Evolutionary conservation across 2,113 vertebrate species (phyloP), one percentile per base, ranked within the genome.

Genomic region (Hippocampus zosterae): DNA sequence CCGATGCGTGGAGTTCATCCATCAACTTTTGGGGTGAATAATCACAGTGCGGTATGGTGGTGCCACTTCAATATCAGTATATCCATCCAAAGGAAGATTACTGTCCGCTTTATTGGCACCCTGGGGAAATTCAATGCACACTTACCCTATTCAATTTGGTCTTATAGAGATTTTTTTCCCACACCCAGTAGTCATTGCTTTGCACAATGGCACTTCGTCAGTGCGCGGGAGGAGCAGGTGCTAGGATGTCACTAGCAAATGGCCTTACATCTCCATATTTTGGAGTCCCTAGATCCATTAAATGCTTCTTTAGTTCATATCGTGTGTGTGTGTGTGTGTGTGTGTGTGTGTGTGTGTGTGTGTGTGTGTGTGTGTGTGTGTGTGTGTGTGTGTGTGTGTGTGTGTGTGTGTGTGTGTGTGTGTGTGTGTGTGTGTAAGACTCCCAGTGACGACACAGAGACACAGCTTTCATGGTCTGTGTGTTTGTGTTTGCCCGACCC

Each of bases 401-500:
- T 33, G 33, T 1, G 33, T 1, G 33, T 5, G 27, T 78, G 33
- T 33, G 33, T 1, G 33, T 1, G 33, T 5, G 27, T 78, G 33
- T 33, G 33, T 1, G 33, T 1, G 33, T 5, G 27, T 78, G 33
- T 33, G 33, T 1, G 33, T 2, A 5, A 33, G 71, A 67, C 44
- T 72, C 53, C 27, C 63, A 76, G 74, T 71, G 73, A 59, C 1
- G 42, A 74, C 65, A 66, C 42, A n/a, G 57, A 41, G 27, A 59
- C 66, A 27, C 19, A 44, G 25, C 48, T 69, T 27, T 53, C 1
- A 65, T 52, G 19, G 37, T 73, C 48, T 21, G 56, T 60, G 19
- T 62, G 33, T 40, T 2, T 62, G 60, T 41, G 61, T 41, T 27
- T 63, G 61, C 15, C 57, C 68, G 65, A 11, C 40, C 27, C 40